These are phyloP conservation scores for Meganola albula DNA, from an alignment of 2,888 invertebrate genomes.

Conservation along the genomic window DNA sequence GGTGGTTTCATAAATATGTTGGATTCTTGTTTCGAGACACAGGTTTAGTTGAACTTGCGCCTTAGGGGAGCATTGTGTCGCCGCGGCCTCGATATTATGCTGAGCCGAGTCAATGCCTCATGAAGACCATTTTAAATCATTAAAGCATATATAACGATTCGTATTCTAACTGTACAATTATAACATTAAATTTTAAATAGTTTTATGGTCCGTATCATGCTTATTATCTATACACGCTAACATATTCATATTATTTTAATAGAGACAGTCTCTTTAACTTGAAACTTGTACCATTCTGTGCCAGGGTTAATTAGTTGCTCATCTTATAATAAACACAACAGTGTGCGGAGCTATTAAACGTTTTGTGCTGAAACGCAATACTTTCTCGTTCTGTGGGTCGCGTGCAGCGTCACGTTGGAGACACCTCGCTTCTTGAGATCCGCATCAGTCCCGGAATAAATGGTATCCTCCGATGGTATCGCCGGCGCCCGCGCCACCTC, in stretches of 20 bases:
- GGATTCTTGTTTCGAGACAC: conserved; percentile 55
- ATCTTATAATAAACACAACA: no score
- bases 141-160: conserved; percentile 13
- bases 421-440: conserved; percentile 41
- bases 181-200: conserved; percentile 2
- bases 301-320: conserved; percentile 30
- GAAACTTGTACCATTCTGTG: conserved; percentile 23
- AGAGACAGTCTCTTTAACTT: conserved; percentile 23
- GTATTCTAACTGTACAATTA: conserved; percentile 12
- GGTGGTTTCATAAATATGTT: conserved; percentile 67
- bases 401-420: conserved; percentile 38
- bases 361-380: conserved; percentile 29
- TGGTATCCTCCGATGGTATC: conserved; percentile 63
- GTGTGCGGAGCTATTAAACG: no score
- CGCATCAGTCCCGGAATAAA: conserved; percentile 61
- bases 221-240: conserved; percentile 29
- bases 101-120: conserved; percentile 5
- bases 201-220: conserved; percentile 18
- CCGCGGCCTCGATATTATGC: conserved; percentile 23
- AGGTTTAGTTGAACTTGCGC: conserved; percentile 40
- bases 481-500: conserved; percentile 59
- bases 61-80: conserved; percentile 39
- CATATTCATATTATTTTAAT: conserved; percentile 21
- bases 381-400: conserved; percentile 34
- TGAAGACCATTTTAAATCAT: conserved; percentile 18